phyloP scores from a whole-genome alignment of 64 coral and sea anemone species.

The Porites australiensis region DNA sequence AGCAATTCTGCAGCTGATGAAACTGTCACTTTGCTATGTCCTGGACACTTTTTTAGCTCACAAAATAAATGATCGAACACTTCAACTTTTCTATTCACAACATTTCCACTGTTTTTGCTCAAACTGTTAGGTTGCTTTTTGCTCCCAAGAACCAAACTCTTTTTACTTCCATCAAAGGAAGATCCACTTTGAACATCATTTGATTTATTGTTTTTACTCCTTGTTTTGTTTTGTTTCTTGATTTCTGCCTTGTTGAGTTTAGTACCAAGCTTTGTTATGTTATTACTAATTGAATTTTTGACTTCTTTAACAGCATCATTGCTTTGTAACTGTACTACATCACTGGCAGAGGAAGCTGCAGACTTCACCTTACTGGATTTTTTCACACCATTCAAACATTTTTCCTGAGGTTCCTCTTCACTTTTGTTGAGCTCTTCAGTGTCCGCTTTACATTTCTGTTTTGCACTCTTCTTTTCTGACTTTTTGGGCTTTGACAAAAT shows the following conservation, averaged over 20 bases:
- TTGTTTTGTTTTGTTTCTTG: neutral
- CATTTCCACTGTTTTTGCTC: neutral
- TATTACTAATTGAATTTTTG: neutral
- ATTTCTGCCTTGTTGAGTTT: neutral
- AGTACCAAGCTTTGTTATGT: neutral
- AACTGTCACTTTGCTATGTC: slow-evolving; percentile 36
- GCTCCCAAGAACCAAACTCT: neutral
- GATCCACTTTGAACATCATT: neutral
- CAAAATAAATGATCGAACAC: slow-evolving; percentile 73
- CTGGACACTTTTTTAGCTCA: slow-evolving; percentile 62
- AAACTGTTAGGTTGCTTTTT: neutral
- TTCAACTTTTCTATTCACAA: slow-evolving; percentile 17
- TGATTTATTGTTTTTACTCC: slow-evolving; percentile 1
- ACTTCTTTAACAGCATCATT: neutral
- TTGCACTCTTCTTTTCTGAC: neutral
- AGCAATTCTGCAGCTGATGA: slow-evolving; percentile 45
- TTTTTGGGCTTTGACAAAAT: neutral
- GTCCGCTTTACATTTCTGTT: neutral
- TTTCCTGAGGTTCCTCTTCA: neutral
- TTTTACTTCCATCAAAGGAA: neutral
- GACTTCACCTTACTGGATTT: neutral
- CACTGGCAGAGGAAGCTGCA: neutral
- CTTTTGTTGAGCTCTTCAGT: neutral
- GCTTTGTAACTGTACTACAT: neutral
- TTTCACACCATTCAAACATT: neutral